Conservation (phyloP, 1,140 invertebrate species). For the Aphelenchoides avenae region DNA sequence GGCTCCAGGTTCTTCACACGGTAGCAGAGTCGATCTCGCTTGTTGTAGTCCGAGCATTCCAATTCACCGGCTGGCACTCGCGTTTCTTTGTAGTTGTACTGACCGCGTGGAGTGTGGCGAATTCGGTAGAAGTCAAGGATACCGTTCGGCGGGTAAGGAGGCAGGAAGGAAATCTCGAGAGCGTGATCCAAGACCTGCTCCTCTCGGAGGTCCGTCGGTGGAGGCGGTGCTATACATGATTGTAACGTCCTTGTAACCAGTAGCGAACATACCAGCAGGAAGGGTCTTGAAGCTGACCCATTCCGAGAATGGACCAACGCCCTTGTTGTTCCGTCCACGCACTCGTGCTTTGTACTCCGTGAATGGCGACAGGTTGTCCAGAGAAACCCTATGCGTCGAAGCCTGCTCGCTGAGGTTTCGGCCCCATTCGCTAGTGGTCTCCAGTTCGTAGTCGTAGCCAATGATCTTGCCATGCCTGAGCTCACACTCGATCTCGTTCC, state of each 20-base stretch:
- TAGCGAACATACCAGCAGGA: constrained; percentile 24
- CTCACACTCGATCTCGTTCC: constrained; percentile 59
- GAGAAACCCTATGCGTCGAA: constrained; percentile 45
- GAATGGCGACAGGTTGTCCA: constrained; percentile 53
- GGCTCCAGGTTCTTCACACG: constrained; percentile 52
- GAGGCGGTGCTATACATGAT: constrained; percentile 38
- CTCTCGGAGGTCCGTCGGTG: constrained; percentile 55
- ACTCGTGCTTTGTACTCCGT: constrained; percentile 56
- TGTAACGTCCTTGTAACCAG: neutral
- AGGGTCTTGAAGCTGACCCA: constrained; percentile 50
- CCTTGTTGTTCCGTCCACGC: constrained; percentile 47
- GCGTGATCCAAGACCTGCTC: constrained; percentile 50
- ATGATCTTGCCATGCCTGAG: constrained; percentile 57
- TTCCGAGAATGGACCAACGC: constrained; percentile 56
- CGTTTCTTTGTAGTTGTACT: constrained; percentile 55
- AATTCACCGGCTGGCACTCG: constrained; percentile 49
- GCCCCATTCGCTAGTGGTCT: constrained; percentile 43
- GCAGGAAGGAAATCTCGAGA: constrained; percentile 56
- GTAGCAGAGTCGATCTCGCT: constrained; percentile 54
- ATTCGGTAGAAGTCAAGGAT: constrained; percentile 53
- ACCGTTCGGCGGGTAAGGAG: constrained; percentile 55
- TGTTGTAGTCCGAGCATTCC: constrained; percentile 49
- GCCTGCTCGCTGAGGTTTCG: constrained; percentile 39
- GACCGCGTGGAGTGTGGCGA: constrained; percentile 47
- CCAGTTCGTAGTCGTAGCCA: constrained; percentile 56